These are phyloP conservation scores for Mycalesis mineus DNA, from an alignment of 2,888 invertebrate species.

Conservation along the genomic window DNA sequence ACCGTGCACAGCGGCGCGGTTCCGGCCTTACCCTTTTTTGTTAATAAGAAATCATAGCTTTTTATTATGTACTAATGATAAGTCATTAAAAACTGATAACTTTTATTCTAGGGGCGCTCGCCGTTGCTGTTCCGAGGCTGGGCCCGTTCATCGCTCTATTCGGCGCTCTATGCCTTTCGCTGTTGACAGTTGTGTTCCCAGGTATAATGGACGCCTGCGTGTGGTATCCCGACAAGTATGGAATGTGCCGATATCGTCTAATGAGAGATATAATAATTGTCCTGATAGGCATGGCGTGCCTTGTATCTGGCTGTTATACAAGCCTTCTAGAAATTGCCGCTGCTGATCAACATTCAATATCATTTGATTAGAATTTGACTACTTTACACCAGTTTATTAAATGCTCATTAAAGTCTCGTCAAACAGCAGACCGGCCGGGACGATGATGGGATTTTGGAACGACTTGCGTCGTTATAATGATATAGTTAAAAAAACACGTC, in stretches of 20 bases:
- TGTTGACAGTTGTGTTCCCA: constrained; percentile 90
- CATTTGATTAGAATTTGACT: no score
- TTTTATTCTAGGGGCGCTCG: constrained; percentile 46
- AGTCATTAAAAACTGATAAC: no score
- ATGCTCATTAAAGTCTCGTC: no score
- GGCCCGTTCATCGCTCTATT: constrained; percentile 87
- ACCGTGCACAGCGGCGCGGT: no score
- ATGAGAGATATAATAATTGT: constrained; percentile 43
- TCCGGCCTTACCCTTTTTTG: no score
- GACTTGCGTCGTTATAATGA: no score
- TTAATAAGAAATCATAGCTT: no score
- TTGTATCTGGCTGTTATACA: constrained; percentile 47
- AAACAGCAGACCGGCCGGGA: no score
- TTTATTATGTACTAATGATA: no score
- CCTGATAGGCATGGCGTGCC: constrained; percentile 36
- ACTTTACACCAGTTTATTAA: no score
- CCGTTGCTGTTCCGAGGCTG: constrained; percentile 85
- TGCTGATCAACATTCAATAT: constrained; percentile 2
- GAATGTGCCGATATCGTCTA: constrained; percentile 39
- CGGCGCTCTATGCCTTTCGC: constrained; percentile 92
- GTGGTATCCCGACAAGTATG: constrained; percentile 46
- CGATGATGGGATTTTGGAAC: no score
- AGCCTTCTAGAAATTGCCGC: constrained; percentile 44
- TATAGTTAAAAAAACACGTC: no score
- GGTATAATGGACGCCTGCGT: constrained; percentile 74